Evolutionary conservation across 2,113 vertebrate species (phyloP), one percentile per base, ranked within the genome.

Genomic region (Sander vitreus): DNA sequence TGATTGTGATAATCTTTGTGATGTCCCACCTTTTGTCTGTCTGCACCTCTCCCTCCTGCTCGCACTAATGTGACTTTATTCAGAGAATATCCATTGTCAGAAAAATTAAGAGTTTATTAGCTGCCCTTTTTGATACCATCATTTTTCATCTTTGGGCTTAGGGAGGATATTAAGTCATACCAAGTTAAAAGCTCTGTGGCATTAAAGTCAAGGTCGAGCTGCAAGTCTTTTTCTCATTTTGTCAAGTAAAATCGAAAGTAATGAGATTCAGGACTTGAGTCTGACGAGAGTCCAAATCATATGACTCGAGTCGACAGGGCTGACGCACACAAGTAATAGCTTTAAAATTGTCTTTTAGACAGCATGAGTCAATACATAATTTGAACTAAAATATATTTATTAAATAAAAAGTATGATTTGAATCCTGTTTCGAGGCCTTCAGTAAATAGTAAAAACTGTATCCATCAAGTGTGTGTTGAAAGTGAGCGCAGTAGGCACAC

Each of bases 401-500:
- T 47, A 23, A 47, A 55, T 79, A 36, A 43, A 3, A 43, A 43
- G 39, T 43, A 43, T 10, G 9, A 43, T 43, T 43, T 43, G 39
- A 43, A 43, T 39, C n/a, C 7, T 6, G 3, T 18, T 64, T 12
- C 0, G 27, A 73, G 59, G 66, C 1, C 33, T 73, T 14, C 6
- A 67, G 69, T 5, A 69, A 69, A 73, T 55, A 54, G 13, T 25
- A 14, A 39, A n/a, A 75, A 21, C 43, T 58, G 47, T n/a, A 9
- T 64, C 15, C 21, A 36, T 78, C 80, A 43, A 51, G 59, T 3
- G 19, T 55, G 60, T 59, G 39, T 67, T 85, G 54, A 73, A 74
- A 72, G 76, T 59, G 60, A 70, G 67, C 33, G 3, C 79, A 76
- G 85, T 69, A 18, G 84, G 85, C 71, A 84, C 64, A 51, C 73